Evolutionary conservation across 2,797 vertebrate species (phyloP), one percentile per base, ranked within the genome.

Genomic region (Florisuga fusca): DNA sequence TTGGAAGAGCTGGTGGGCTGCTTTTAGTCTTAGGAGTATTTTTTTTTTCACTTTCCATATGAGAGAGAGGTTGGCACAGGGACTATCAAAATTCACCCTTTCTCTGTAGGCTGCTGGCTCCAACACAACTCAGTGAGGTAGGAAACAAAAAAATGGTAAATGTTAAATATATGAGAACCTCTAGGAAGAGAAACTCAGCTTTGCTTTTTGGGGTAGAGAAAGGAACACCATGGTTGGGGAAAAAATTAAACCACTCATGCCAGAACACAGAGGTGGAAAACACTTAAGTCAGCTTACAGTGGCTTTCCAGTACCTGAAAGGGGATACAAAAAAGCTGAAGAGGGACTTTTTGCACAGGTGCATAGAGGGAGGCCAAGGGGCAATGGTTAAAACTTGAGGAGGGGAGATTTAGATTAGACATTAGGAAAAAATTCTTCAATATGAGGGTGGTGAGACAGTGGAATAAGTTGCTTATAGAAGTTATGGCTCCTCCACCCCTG

Each of bases 161-260:
- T 21, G 2, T 14, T 25, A 20, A 41, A 17, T 15, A 20, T 16
- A 12, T 22, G 31, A 16, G 73, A 50, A 61, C 15, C 18, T 74
- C 53, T 57, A 50, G 45, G 45, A 59, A 73, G 17, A 67, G 33
- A 74, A 73, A 26, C 15, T 77, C 51, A 19, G 2, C 20, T 83
- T 22, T 89, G 5, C 34, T 58, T 41, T 62, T 34, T 57, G 21
- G 7, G 27, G 3, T 23, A 41, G 27, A 58, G 55, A 51, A 82
- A 72, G 27, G 9, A 58, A 7, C 12, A 31, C 6, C 0, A 0
- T 4, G 7, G 18, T 9, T 59, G 53, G 31, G 10, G 17, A 8
- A 15, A 21, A 43, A 25, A 41, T 41, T 14, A 41, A 41, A 15
- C 38, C 9, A 11, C 38, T 67, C 2, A 3, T 34, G 26, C 31